phyloP scores from a whole-genome alignment of 2,113 vertebrate species.

The Zosterops hypoxanthus region DNA sequence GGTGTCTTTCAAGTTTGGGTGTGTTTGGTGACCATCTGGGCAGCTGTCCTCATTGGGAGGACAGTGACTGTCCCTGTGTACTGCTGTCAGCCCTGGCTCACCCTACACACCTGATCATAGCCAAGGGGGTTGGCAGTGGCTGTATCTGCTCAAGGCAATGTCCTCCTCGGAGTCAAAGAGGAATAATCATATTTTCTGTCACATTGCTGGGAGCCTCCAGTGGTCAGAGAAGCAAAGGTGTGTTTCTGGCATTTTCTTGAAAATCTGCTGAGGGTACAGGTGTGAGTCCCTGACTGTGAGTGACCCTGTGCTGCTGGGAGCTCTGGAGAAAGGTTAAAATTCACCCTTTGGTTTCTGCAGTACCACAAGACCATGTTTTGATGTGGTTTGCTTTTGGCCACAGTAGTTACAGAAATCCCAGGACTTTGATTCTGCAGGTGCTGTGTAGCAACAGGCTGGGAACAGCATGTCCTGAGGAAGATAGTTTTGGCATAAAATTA shows the following conservation, averaged over 20 bases:
- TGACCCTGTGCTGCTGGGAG: background rate
- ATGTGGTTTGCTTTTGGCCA: background rate
- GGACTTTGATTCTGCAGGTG: background rate
- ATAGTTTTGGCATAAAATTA: background rate
- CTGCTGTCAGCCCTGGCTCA: background rate
- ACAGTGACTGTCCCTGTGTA: background rate
- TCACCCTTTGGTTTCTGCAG: background rate
- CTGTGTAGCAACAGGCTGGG: background rate
- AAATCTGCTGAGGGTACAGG: background rate
- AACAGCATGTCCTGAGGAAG: background rate
- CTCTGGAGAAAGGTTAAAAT: background rate
- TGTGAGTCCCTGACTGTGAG: background rate
- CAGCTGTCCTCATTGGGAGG: background rate
- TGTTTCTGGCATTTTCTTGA: background rate
- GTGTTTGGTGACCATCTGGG: background rate
- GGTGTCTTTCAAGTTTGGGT: background rate
- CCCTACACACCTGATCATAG: rapidly evolving
- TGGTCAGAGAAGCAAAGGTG: background rate
- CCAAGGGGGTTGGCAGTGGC: background rate
- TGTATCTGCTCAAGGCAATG: rapidly evolving
- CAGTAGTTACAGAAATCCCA: background rate
- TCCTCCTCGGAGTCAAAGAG: background rate
- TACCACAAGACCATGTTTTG: rapidly evolving
- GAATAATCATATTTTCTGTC: background rate
- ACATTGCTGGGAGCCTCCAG: background rate